A percentile compares a stretch with the other conserved stretches of the same genome.
Evolutionary conservation across 1,140 invertebrate genomes (phyloP).

Genomic region (Galendromus occidentalis): DNA sequence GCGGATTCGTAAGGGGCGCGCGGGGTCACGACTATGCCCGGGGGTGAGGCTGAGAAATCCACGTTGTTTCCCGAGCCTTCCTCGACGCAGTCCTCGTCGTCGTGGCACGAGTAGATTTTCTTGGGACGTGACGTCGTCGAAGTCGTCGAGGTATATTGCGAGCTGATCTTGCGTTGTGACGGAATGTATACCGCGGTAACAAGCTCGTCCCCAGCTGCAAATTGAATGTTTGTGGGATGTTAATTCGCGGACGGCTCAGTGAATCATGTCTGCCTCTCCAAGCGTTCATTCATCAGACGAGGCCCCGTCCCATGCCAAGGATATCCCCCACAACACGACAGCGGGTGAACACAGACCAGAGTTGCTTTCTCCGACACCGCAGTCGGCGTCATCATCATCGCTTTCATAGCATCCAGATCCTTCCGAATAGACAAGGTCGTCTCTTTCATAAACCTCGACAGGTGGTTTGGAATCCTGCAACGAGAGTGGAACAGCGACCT

Average conservation of each 20-base stretch:
- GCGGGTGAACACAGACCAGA: background rate
- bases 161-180: background rate
- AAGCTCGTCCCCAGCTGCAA: background rate
- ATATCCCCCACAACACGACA: too few species aligned
- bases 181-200: conserved; percentile 5
- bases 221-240: too few species aligned
- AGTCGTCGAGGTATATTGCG: background rate
- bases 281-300: too few species aligned
- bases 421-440: conserved; percentile 16
- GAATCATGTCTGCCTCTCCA: too few species aligned
- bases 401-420: conserved; percentile 26
- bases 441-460: conserved; percentile 10
- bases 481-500: background rate
- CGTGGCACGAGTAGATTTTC: background rate
- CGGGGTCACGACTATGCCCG: background rate
- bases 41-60: background rate
- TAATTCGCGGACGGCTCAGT: too few species aligned
- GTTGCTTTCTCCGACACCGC: conserved; percentile 22
- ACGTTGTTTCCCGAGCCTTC: background rate
- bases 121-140: background rate
- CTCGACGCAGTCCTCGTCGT: conserved; percentile 5
- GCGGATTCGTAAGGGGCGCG: background rate
- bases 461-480: conserved; percentile 13
- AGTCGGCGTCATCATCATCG: conserved; percentile 23
- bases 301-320: too few species aligned